These are phyloP conservation scores for Platygyra sinensis DNA, from an alignment of 64 coral and sea anemone genomes.

Conservation along the genomic window DNA sequence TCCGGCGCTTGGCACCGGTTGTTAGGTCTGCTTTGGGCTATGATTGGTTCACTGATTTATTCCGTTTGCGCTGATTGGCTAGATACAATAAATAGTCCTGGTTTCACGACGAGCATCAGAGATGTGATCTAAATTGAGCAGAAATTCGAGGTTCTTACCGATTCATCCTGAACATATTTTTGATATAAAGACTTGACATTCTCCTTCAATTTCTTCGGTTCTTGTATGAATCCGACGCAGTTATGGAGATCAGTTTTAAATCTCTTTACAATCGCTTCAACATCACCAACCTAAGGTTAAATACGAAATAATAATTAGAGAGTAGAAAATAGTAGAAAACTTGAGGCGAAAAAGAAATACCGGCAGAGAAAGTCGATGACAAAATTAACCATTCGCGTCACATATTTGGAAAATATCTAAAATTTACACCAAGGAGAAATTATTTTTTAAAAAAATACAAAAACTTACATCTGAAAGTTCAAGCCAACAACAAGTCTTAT, in stretches of 20 bases:
- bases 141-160: conserved; percentile 41
- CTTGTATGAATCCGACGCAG: conserved; percentile 91
- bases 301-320: background rate
- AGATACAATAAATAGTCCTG: too few relatives aligned
- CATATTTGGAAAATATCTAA: too few relatives aligned
- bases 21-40: background rate
- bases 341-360: too few relatives aligned
- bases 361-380: too few relatives aligned
- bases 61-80: background rate
- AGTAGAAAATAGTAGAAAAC: background rate
- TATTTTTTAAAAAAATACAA: too few relatives aligned
- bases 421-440: too few relatives aligned
- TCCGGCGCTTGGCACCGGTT: background rate
- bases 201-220: conserved; percentile 98
- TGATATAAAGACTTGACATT: conserved; percentile 89
- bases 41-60: background rate
- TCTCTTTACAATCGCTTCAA: conserved; percentile 95
- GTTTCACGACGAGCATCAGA: too few relatives aligned
- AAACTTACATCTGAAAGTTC: too few relatives aligned
- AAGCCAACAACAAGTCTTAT: too few relatives aligned
- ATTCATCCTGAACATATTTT: conserved; percentile 99
- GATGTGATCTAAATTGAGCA: background rate
- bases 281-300: conserved; percentile 80
- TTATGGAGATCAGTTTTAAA: conserved; percentile 96
- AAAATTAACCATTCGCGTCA: too few relatives aligned